Evolutionary conservation across 2,888 invertebrate genomes (phyloP), one percentile per base, ranked within the genome.

Genomic region (Drosophila putrida): DNA sequence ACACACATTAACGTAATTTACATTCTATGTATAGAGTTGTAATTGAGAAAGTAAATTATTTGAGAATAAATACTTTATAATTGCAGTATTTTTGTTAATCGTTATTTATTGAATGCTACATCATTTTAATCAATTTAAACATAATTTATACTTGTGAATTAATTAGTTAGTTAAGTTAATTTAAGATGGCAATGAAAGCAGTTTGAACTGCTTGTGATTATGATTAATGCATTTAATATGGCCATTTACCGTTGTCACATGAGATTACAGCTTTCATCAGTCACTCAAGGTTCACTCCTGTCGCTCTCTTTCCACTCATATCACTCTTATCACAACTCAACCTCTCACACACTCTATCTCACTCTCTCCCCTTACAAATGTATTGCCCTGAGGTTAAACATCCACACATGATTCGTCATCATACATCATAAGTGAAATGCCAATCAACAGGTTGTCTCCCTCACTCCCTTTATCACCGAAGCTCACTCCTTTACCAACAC

Each of bases 381-480:
- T 38, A 28, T 58, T 41, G 51, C 51, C 39, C 59, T 15, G 41
- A 33, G 13, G 33, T 13, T 55, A 25, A 36, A 27, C 55, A 27
- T 44, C 35, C 51, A 33, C 47, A 59, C 44, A 59, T 49, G 28
- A 36, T 43, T 49, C 53, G 11, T 38, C 53, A 47, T 61, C 36
- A 58, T 38, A 25, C 44, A 55, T 62, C 46, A 55, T 47, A 47
- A 47, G 61, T 36, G 25, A 46, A 46, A 44, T 39, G 46, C 38
- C 47, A 50, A 44, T 55, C 73, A 74, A 74, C 74, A 74, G 78
- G 74, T 74, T 76, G 66, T 53, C 71, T 47, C 10, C 13, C 31
- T 39, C 25, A 11, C 41, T 6, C n/a, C 11, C 25, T 15, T 13
- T 3, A 20, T 15, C 2, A 9, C 20, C 4, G 5, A 20, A 27